These are phyloP conservation scores for Gallinago nigripennis DNA, from an alignment of 2,797 vertebrate species.

Conservation along the genomic window DNA sequence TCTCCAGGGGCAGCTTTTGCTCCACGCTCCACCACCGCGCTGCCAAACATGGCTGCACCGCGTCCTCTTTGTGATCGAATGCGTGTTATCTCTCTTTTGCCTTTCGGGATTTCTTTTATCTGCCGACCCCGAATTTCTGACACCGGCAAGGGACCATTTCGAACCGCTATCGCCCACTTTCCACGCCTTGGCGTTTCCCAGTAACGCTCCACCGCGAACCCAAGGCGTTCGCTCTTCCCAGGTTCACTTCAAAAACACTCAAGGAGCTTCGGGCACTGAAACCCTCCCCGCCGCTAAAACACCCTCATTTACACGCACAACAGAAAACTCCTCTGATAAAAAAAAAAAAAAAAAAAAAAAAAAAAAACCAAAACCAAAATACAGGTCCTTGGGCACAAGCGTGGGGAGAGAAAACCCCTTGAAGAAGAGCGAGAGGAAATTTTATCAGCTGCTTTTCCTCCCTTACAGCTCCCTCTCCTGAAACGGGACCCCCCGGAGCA, in stretches of 20 bases:
- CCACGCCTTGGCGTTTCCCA: not conserved
- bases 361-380: not conserved
- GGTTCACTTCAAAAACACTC: not conserved
- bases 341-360: not conserved
- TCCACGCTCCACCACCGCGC: not conserved
- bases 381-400: not conserved
- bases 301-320: not conserved
- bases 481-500: not conserved
- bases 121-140: not conserved
- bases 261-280: not conserved
- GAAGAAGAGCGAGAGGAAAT: not conserved
- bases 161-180: not conserved
- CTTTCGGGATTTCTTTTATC: not conserved
- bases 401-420: not conserved
- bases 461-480: not conserved
- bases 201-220: not conserved
- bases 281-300: not conserved
- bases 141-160: not conserved
- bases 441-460: not conserved
- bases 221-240: not conserved
- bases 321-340: not conserved
- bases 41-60: not conserved
- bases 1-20: not conserved
- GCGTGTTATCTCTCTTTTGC: not conserved
- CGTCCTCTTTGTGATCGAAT: slow-evolving; percentile 17